These are phyloP conservation scores for Micromesistius poutassou DNA, from an alignment of 2,797 vertebrate species.

Conservation along the genomic window DNA sequence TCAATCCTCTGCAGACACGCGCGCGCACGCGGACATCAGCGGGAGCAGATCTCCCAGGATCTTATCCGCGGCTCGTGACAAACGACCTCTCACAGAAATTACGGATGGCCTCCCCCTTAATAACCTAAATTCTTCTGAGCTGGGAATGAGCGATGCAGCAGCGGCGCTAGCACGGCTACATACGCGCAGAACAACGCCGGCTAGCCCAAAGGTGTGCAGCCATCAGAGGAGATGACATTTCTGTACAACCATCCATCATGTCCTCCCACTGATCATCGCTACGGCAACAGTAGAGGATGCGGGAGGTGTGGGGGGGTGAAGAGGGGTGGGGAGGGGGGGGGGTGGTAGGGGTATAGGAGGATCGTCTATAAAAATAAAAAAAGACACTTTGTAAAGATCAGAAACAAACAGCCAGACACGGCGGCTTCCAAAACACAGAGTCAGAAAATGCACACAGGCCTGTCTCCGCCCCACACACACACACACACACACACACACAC, in stretches of 20 bases:
- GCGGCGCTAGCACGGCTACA: background rate
- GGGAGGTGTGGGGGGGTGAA: background rate
- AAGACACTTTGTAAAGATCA: conserved; percentile 58
- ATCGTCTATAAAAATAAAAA: conserved; percentile 44
- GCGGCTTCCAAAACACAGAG: conserved; percentile 35
- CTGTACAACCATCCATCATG: conserved; percentile 43
- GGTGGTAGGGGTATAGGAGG: conserved; percentile 13
- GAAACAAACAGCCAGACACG: conserved; percentile 34
- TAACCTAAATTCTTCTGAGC: conserved; percentile 20
- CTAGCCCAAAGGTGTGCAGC: conserved; percentile 45
- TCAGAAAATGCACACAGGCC: conserved; percentile 33
- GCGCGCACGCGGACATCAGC: conserved; percentile 20
- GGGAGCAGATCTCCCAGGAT: conserved; percentile 11
- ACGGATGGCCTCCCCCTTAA: conserved; percentile 1
- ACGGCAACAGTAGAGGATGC: conserved; percentile 27
- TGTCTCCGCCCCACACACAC: background rate
- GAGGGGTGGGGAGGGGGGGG: no score
- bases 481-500: background rate
- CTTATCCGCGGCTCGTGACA: conserved; percentile 13
- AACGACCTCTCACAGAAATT: conserved; percentile 4
- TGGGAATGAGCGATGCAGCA: background rate
- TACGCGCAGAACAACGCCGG: conserved; percentile 12
- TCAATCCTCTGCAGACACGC: conserved; percentile 11
- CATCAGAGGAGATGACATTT: conserved; percentile 49
- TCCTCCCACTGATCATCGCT: conserved; percentile 36